Evolutionary conservation across 2,888 invertebrate species (phyloP), one percentile per base, ranked within the genome.

Genomic region (Tineola bisselliella): DNA sequence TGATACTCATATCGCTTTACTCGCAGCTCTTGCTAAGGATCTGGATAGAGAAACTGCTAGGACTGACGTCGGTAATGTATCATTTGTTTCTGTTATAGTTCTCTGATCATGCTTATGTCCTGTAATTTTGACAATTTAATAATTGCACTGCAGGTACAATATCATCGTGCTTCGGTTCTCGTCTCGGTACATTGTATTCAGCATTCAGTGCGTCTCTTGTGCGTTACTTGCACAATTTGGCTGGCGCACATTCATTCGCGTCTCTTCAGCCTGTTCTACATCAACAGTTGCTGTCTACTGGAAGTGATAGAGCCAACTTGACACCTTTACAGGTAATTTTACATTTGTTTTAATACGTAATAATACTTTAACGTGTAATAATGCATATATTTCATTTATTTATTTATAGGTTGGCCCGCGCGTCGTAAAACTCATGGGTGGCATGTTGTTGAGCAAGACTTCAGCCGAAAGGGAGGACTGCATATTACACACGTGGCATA

Each of bases 401-500:
- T 25, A 25, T 6, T 25, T 6, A 25, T 0, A 91, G 97, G 78
- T 96, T 90, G 62, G 89, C 90, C 68, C 94, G 90, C 65, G 95
- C 91, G 70, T 89, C n/a, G 84, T 87, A 62, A 88, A 88, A 63
- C 72, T 88, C 0, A 67, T 98, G 18, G 95, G 96, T 15, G 95
- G 97, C 81, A 92, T 95, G 70, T 84, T 97, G 33, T 78, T 97
- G 15, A 84, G 92, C 65, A 93, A 95, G 73, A 90, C 93, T 11
- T 92, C 94, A 63, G 91, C 93, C 59, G 96, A 96, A 70, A 94
- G 95, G 68, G 97, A 98, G 86, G 92, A 93, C 31, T 92, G 94
- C 25, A 96, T 97, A 66, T 91, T 97, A 44, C 92, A 93, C 60
- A 96, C 98, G 74, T 97, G 98, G 96, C 94, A 95, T 75, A 90